Base-by-base conservation (phyloP, 2,113 vertebrate species). In the Struthio camelus region DNA sequence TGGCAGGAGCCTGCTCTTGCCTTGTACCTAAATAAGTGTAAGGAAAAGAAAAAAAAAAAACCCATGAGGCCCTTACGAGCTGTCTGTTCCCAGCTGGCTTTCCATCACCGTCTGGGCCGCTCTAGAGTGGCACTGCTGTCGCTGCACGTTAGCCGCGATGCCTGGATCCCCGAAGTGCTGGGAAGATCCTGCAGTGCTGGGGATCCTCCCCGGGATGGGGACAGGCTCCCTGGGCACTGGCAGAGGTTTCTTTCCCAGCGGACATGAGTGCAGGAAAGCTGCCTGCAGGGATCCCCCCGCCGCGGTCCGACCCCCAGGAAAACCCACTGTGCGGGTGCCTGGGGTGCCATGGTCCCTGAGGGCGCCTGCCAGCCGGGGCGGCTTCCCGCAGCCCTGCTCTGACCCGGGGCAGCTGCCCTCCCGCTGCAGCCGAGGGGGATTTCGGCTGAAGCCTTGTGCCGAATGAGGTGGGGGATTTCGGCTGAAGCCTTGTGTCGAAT, bases 131-230 rank as follows among this genome's bases (percentile, higher is more conserved):
- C 64, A 12, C 11, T 4, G 5, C 28, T 61, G 32, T 50, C 53
- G 40, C 72, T 0, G 0, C 0, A 0, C 40, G 36, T 11, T 64
- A 54, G 42, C 46, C 1, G 1, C 22, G 36, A 15, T 82, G 50
- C 16, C 80, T 20, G 28, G 61, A 4, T 1, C 0, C 17, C 12
- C 34, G 8, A 9, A 0, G 1, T 66, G 24, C 23, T 3, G 3
- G 59, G 4, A 11, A 32, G 6, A 82, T 1, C 12, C 80, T 73
- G 85, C 69, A 72, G 44, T 16, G 38, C 61, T 5, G n/a, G 64
- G 30, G 59, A 25, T 34, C 1, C 22, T 34, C 56, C 11, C 14
- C 1, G 1, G 17, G 40, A 38, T 11, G 28, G 67, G 59, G n/a
- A 65, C 11, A 20, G 38, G 48, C 3, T 1, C 2, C n/a, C 38